These are phyloP conservation scores for Odontothrips loti DNA, from an alignment of 2,888 invertebrate genomes.

Conservation along the genomic window DNA sequence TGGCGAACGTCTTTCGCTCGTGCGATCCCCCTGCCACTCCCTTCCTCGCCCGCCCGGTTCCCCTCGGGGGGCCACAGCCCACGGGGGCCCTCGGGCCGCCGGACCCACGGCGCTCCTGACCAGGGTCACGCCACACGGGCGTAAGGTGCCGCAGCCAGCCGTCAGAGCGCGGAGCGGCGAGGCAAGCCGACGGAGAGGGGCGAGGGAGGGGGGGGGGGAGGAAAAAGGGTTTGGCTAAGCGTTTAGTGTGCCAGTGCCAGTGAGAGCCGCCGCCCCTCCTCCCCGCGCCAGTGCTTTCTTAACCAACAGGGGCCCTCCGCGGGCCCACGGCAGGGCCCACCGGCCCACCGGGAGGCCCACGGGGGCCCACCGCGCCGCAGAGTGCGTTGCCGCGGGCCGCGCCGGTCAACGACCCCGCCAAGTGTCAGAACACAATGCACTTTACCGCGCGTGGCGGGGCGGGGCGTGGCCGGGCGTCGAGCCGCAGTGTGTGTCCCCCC, in stretches of 20 bases:
- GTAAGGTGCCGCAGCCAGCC: not conserved
- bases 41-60: not conserved
- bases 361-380: not conserved
- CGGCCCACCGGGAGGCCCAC: no score
- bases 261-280: no score
- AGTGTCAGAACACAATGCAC: slow-evolving; percentile 26
- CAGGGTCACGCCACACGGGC: not conserved
- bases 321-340: no score
- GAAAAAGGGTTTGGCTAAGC: not conserved
- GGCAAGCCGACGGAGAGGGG: not conserved
- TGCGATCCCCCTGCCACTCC: not conserved
- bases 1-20: not conserved
- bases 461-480: no score
- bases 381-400: slow-evolving; percentile 17
- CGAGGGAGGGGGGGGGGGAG: not conserved
- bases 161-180: not conserved
- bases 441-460: not conserved
- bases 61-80: not conserved
- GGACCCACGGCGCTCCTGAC: not conserved
- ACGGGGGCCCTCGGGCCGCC: not conserved
- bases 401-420: slow-evolving; percentile 20
- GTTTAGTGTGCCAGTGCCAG: no score
- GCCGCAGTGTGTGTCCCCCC: no score
- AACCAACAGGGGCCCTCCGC: no score
- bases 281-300: no score